A percentile compares a stretch with the other conserved stretches of the same genome.
phyloP scores from a whole-genome alignment of 2,888 invertebrate species.

The Zootermopsis nevadensis region DNA sequence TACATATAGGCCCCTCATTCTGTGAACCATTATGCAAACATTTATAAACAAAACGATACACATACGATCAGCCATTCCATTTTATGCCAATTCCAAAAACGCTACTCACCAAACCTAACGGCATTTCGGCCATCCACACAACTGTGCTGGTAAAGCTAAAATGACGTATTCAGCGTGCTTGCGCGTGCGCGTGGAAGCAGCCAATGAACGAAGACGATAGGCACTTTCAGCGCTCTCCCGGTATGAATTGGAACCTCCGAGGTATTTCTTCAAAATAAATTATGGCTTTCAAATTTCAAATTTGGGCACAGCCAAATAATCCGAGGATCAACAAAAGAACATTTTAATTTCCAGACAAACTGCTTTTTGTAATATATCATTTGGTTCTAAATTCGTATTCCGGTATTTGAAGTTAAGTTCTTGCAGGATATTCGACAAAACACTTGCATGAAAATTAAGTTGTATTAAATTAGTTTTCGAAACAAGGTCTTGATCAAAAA shows the following conservation, averaged over 20 bases:
- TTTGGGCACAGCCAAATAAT: not conserved
- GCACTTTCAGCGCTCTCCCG: not conserved
- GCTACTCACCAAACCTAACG: not conserved
- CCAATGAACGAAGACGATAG: not conserved
- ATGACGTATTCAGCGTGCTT: slow-evolving; percentile 7
- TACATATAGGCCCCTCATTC: not conserved
- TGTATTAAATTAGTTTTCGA: too few species aligned
- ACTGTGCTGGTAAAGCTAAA: not conserved
- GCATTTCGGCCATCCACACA: not conserved
- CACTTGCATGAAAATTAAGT: too few species aligned
- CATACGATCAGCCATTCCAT: not conserved
- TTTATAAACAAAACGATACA: not conserved
- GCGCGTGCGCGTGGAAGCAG: slow-evolving; percentile 12
- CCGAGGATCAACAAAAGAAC: not conserved
- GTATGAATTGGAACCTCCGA: not conserved
- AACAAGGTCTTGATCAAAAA: too few species aligned
- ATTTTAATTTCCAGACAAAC: not conserved
- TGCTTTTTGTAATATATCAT: not conserved
- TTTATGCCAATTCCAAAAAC: not conserved
- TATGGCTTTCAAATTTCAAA: not conserved
- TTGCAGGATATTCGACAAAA: too few species aligned
- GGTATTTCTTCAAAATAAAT: not conserved
- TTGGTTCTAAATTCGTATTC: not conserved
- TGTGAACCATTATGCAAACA: not conserved
- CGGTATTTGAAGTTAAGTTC: too few species aligned